These are phyloP conservation scores for Adrianichthys oophorus DNA, from an alignment of 2,797 vertebrate genomes.

Conservation along the genomic window DNA sequence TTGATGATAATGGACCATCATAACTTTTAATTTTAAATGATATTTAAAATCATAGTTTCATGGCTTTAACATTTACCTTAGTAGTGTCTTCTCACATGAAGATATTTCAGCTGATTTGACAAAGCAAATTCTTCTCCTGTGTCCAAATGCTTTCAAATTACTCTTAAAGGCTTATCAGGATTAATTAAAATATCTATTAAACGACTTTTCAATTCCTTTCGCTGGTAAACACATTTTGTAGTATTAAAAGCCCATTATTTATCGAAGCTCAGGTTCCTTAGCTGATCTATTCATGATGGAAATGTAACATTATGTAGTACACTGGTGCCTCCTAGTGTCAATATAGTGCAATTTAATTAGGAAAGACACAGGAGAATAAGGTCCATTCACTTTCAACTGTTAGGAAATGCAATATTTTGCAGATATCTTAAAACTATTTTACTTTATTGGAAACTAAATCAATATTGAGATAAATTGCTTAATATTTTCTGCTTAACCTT, in stretches of 20 bases:
- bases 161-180: slow-evolving; percentile 61
- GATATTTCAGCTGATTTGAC: slow-evolving; percentile 45
- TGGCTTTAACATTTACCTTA: slow-evolving; percentile 60
- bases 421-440: too few species aligned
- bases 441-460: too few species aligned
- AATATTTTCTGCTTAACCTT: too few species aligned
- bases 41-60: slow-evolving; percentile 55
- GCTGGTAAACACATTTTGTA: slow-evolving; percentile 47
- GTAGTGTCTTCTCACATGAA: slow-evolving; percentile 48
- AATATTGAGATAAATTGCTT: too few species aligned
- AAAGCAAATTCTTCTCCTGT: slow-evolving; percentile 40
- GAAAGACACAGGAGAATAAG: slow-evolving; percentile 45
- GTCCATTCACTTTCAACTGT: slow-evolving; percentile 47
- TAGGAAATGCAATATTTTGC: slow-evolving; percentile 8
- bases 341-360: slow-evolving; percentile 53
- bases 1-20: slow-evolving; percentile 36
- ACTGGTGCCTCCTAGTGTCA: slow-evolving; percentile 83
- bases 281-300: slow-evolving; percentile 25
- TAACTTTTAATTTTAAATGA: slow-evolving; percentile 43
- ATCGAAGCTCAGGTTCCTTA: slow-evolving; percentile 48
- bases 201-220: slow-evolving; percentile 57
- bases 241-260: slow-evolving; percentile 57
- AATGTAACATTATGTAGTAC: slow-evolving; percentile 68
- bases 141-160: slow-evolving; percentile 49
- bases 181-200: slow-evolving; percentile 68